A percentile compares a stretch with the other conserved stretches of the same genome.
Evolutionary conservation across 2,113 vertebrate species (phyloP).

Genomic region (Ornithorhynchus anatinus): DNA sequence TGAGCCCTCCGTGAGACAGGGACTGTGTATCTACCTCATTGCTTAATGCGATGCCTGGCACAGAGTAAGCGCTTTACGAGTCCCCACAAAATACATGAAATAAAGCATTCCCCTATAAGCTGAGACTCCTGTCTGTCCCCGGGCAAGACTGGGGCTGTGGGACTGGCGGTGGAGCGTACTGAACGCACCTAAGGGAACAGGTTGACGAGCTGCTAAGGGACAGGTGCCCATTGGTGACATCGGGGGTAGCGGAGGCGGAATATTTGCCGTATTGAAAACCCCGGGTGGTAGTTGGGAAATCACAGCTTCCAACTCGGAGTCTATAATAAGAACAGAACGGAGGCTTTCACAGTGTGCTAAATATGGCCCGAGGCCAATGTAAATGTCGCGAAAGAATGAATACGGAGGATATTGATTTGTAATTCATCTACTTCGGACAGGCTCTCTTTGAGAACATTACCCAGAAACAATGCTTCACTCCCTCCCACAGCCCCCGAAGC

Average conservation of each 20-base stretch:
- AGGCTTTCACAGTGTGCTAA: slow-evolving; percentile 2
- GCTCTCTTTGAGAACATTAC: no score
- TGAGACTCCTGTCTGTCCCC: not conserved
- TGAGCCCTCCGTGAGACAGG: no score
- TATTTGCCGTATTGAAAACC: not conserved
- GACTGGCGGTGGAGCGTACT: not conserved
- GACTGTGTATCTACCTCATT: no score
- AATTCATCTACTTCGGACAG: slow-evolving; percentile 4
- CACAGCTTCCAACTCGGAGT: not conserved
- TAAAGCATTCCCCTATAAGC: not conserved
- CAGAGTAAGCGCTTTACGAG: no score
- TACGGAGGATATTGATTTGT: not conserved
- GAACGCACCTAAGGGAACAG: not conserved
- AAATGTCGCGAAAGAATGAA: slow-evolving; percentile 10
- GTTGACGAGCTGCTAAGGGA: not conserved
- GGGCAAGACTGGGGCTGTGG: not conserved
- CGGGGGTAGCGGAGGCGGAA: not conserved
- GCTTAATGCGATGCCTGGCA: no score
- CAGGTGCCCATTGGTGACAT: accelerated
- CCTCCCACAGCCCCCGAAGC: no score
- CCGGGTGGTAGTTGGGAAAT: slow-evolving; percentile 6
- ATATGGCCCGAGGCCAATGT: not conserved
- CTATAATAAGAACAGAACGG: slow-evolving; percentile 8
- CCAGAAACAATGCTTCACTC: no score
- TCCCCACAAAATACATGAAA: no score